Base-by-base conservation (phyloP, 2,797 vertebrate genomes). In the Hafferia zeledoni region DNA sequence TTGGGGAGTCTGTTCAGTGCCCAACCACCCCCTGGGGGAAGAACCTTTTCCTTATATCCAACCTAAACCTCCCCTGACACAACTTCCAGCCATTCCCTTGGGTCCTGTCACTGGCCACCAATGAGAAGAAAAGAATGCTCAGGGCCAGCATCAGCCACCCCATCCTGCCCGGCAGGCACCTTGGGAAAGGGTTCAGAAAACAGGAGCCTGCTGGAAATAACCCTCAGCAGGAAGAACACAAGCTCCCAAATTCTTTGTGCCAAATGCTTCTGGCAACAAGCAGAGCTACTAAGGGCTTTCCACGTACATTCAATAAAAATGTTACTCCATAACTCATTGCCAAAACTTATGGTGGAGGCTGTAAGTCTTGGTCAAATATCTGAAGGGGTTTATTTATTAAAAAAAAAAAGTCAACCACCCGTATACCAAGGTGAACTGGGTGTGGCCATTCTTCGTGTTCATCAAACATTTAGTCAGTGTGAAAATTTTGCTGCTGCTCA, bases 301-400 rank as follows among this genome's bases (percentile, higher is more conserved):
- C 52, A 16, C 0, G 0, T 13, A 0, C 25, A 31, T 17, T 47
- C 46, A 28, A 4, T 12, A 19, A 47, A 67, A 50, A 5, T 0
- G 1, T 5, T 5, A 9, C 16, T 16, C 12, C 1, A 1, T 2
- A 35, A 20, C 10, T 30, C 10, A 0, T 2, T 27, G 55, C 43
- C 50, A 14, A 31, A 74, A 28, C 10, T 33, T 14, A 9, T 6
- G 3, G 17, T 4, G 25, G 25, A 52, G 37, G 17, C 8, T 64
- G 25, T 24, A 35, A 46, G 20, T 17, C 44, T 71, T 52, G 13
- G 33, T 71, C 14, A 25, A 52, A 65, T 14, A 15, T 28, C 52
- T 65, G 22, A 71, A 65, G 30, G 6, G 1, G 0, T 2, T 57
- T 39, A 17, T 52, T 57, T 23, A 22, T 31, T 31, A 6, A n/a